Conservation (phyloP, 2,888 invertebrate genomes). For the Barypeithes pellucidus region DNA sequence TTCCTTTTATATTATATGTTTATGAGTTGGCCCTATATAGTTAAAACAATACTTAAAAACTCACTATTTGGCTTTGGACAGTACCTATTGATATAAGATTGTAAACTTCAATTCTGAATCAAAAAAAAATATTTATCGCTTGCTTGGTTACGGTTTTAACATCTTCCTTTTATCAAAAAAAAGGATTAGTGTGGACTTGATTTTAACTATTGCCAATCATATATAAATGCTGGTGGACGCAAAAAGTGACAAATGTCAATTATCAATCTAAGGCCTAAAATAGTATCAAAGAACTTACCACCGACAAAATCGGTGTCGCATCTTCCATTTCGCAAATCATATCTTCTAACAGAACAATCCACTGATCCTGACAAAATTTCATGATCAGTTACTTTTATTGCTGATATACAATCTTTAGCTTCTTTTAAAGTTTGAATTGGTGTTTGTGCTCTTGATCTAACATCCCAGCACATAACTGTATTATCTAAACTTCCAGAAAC, state of each 20-base stretch:
- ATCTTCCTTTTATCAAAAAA: too few species aligned
- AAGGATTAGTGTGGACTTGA: too few species aligned
- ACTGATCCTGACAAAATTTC: constrained; percentile 93
- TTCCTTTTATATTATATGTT: too few species aligned
- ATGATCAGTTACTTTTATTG: constrained; percentile 86
- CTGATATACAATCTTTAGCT: constrained; percentile 92
- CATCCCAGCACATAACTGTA: constrained; percentile 94
- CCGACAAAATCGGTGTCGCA: constrained; percentile 89
- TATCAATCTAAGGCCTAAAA: neutral
- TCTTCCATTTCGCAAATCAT: constrained; percentile 92
- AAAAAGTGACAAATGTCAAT: neutral
- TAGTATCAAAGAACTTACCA: constrained; percentile 69
- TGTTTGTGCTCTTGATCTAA: constrained; percentile 78
- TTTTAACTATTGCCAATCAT: too few species aligned
- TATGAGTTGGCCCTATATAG: too few species aligned
- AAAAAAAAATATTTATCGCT: too few species aligned
- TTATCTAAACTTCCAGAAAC: constrained; percentile 96
- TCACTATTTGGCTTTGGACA: too few species aligned
- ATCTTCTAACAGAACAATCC: constrained; percentile 89
- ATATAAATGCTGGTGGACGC: too few species aligned
- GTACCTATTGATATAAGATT: too few species aligned
- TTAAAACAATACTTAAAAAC: too few species aligned
- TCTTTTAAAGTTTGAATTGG: constrained; percentile 90
- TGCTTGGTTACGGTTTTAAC: too few species aligned
- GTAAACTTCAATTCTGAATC: too few species aligned